Evolutionary conservation across 2,888 invertebrate genomes (phyloP).

Genomic region (Epistrophella euchroma): DNA sequence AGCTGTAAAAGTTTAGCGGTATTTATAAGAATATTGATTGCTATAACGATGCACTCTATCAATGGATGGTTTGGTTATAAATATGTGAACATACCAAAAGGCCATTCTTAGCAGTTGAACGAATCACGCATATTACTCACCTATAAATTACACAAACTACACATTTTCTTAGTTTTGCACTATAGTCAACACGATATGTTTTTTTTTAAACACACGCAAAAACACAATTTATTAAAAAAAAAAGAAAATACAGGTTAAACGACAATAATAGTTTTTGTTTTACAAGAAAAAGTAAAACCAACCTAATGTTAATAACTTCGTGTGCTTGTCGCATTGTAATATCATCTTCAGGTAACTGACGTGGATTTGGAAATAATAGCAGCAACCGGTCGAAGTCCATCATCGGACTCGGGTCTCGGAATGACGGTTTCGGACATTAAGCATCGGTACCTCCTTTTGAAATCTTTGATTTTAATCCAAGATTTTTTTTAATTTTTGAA

Average conservation of each 20-base stretch:
- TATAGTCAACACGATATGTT: conserved; percentile 7
- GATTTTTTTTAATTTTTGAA: conserved; percentile 48
- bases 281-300: conserved; percentile 38
- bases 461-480: conserved; percentile 55
- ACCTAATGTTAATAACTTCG: conserved; percentile 54
- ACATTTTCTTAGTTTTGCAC: conserved; percentile 61
- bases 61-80: too few species aligned
- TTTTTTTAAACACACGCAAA: conserved; percentile 5
- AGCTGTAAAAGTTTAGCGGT: too few species aligned
- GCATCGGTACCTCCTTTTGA: conserved; percentile 86
- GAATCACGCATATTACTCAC: conserved; percentile 9
- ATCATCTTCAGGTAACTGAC: conserved; percentile 83
- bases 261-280: conserved; percentile 53
- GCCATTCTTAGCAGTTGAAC: conserved; percentile 12
- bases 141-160: conserved; percentile 28
- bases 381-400: conserved; percentile 91
- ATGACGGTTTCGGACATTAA: conserved; percentile 92
- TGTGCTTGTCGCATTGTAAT: conserved; percentile 79
- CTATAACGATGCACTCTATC: neutral
- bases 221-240: conserved; percentile 18
- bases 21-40: too few species aligned
- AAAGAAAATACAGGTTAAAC: conserved; percentile 35
- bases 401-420: conserved; percentile 97
- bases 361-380: conserved; percentile 84
- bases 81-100: neutral